phyloP scores from a whole-genome alignment of 2,113 vertebrate genomes.

The Entomyzon cyanotis region DNA sequence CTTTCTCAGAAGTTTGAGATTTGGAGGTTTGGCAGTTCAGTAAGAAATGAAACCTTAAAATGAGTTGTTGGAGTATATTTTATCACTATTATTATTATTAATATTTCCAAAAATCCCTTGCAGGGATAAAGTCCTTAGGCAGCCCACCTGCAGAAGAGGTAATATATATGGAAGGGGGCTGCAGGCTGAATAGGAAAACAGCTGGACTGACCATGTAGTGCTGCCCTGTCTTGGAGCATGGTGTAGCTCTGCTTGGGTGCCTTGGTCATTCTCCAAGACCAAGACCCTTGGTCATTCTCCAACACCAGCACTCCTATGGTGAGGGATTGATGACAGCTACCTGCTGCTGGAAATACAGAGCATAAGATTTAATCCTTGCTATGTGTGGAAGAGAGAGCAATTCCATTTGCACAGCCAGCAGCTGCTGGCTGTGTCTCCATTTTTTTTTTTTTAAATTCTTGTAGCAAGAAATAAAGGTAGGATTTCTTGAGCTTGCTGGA shows the following conservation, averaged over 20 bases:
- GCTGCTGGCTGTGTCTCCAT: not conserved
- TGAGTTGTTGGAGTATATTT: not conserved
- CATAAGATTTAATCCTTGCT: not conserved
- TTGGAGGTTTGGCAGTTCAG: not conserved
- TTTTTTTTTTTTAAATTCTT: not conserved
- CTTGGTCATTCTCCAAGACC: not conserved
- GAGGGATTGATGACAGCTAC: not conserved
- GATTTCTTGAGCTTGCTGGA: not conserved
- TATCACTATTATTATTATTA: not conserved
- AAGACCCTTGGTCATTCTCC: not conserved
- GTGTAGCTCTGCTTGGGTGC: not conserved
- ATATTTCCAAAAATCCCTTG: not conserved
- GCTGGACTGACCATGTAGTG: not conserved
- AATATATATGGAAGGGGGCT: not conserved
- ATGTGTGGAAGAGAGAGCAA: not conserved
- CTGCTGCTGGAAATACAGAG: not conserved
- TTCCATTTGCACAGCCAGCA: not conserved
- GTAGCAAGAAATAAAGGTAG: not conserved
- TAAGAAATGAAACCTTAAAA: not conserved
- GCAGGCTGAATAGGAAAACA: not conserved
- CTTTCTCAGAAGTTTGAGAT: not conserved
- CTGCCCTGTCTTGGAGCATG: rapidly evolving
- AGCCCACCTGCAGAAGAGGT: not conserved
- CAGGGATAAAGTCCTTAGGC: not conserved
- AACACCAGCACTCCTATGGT: not conserved